A percentile compares a stretch with the other conserved stretches of the same genome.
phyloP scores from a whole-genome alignment of 2,113 vertebrate genomes.

The Coracopsis vasa region DNA sequence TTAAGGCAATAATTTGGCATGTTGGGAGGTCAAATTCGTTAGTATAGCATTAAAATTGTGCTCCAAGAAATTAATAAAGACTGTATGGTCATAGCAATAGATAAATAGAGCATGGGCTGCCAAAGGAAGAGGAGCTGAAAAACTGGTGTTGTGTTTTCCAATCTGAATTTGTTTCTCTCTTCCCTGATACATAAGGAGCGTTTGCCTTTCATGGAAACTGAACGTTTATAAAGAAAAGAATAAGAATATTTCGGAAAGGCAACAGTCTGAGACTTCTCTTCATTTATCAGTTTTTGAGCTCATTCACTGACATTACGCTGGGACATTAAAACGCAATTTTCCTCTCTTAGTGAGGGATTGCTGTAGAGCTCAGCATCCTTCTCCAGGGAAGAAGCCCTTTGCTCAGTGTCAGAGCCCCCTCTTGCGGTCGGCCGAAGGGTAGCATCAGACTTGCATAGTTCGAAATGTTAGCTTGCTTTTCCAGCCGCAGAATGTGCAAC shows the following conservation, averaged over 20 bases:
- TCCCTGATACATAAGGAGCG: not conserved
- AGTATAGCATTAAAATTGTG: not conserved
- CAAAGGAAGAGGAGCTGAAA: not conserved
- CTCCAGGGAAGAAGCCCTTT: not conserved
- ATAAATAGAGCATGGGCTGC: not conserved
- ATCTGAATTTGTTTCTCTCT: not conserved
- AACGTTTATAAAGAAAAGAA: not conserved
- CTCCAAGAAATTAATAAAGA: not conserved
- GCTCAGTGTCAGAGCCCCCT: conserved; percentile 59
- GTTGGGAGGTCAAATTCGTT: not conserved
- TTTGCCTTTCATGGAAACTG: not conserved
- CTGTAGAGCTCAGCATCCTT: not conserved
- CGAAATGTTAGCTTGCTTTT: not conserved
- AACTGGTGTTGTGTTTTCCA: not conserved
- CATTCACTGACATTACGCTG: not conserved
- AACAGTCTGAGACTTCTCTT: not conserved
- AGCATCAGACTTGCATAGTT: not conserved
- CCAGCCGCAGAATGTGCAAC: not conserved
- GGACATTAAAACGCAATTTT: not conserved
- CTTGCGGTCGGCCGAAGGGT: conserved; percentile 38
- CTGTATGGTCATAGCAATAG: not conserved
- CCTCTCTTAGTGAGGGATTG: accelerated
- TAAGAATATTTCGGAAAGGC: not conserved
- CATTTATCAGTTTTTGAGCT: not conserved
- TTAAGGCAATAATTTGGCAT: not conserved